Evolutionary conservation across 2,113 vertebrate genomes (phyloP).

Genomic region (Phyllopteryx taeniolatus): DNA sequence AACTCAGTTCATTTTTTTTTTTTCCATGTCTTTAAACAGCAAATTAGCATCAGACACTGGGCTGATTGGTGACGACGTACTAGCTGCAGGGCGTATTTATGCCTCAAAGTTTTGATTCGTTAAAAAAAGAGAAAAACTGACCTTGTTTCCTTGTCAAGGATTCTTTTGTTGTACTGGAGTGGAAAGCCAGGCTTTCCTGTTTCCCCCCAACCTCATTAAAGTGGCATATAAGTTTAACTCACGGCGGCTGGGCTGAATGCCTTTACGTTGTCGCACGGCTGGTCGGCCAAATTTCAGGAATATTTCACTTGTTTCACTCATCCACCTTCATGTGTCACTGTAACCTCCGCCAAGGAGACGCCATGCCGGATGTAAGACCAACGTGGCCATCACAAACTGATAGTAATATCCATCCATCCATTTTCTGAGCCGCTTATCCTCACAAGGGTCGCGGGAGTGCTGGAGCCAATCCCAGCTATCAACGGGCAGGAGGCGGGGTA

Average conservation of each 20-base stretch:
- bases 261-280: conserved; percentile 56
- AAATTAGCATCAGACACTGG: not conserved
- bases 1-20: not conserved
- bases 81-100: conserved; percentile 1
- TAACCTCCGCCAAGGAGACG: conserved; percentile 68
- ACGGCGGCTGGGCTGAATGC: conserved; percentile 40
- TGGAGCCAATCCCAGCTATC: too few species aligned
- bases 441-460: too few species aligned
- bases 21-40: not conserved
- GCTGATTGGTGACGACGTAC: not conserved
- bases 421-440: too few species aligned
- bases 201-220: conserved; percentile 68
- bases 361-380: conserved; percentile 22
- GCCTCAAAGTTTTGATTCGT: conserved; percentile 1
- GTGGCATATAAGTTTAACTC: conserved; percentile 61
- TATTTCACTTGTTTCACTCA: conserved; percentile 60
- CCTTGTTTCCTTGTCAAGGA: conserved; percentile 51
- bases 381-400: conserved; percentile 6
- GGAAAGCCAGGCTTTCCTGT: conserved; percentile 68
- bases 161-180: conserved; percentile 44
- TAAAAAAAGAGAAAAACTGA: conserved; percentile 1
- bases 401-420: not conserved
- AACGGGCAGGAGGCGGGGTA: too few species aligned
- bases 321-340: conserved; percentile 75
- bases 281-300: conserved; percentile 59